Conservation (phyloP, 2,113 vertebrate species). For the Dinomys branickii region DNA sequence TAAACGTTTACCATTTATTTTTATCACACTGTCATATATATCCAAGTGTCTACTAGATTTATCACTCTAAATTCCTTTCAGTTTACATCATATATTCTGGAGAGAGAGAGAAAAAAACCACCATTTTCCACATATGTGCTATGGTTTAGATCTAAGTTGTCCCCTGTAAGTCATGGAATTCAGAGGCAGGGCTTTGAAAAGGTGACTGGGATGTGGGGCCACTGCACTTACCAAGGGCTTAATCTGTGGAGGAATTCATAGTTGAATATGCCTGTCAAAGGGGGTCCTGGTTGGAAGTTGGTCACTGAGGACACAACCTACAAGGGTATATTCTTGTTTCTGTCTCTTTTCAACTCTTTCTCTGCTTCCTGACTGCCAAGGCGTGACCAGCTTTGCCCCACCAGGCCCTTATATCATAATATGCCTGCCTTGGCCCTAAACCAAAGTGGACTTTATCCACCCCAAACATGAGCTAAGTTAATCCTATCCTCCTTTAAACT, state of each 20-base stretch:
- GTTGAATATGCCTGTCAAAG: not conserved
- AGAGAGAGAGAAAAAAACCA: not conserved
- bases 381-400: not conserved
- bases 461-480: not conserved
- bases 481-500: not conserved
- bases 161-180: not conserved
- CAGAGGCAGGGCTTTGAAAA: not conserved
- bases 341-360: not conserved
- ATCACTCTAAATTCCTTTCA: not conserved
- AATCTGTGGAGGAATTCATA: not conserved
- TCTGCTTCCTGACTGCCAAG: not conserved
- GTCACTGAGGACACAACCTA: not conserved
- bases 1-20: not conserved
- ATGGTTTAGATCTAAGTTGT: not conserved
- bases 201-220: not conserved
- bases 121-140: not conserved
- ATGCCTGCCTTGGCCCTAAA: not conserved
- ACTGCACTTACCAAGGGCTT: not conserved
- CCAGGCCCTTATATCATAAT: not conserved
- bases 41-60: not conserved
- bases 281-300: not conserved
- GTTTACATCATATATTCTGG: not conserved
- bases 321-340: not conserved
- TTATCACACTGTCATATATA: not conserved
- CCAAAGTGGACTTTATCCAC: not conserved